Evolutionary conservation across 1,140 invertebrate species (phyloP).

Genomic region (Laupala kohalensis): DNA sequence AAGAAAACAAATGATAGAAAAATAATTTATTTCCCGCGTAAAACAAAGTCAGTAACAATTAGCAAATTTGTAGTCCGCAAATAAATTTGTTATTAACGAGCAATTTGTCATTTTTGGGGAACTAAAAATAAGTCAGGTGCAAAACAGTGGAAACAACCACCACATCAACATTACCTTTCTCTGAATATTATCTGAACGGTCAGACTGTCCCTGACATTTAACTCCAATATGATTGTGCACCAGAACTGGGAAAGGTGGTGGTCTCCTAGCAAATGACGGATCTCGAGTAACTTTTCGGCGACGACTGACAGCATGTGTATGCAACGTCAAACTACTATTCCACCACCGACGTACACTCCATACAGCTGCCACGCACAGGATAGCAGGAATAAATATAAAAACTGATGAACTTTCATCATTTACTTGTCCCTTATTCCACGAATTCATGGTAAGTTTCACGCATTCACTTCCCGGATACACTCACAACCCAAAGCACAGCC

Average conservation of each 20-base stretch:
- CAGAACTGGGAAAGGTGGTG: neutral
- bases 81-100: too few species aligned
- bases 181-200: neutral
- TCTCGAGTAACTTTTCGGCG: slow-evolving; percentile 8
- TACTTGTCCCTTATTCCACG: neutral
- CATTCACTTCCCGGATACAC: neutral
- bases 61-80: too few species aligned
- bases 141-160: too few species aligned
- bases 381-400: slow-evolving; percentile 3
- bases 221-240: neutral
- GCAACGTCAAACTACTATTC: neutral
- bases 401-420: neutral
- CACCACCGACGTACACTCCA: slow-evolving; percentile 4
- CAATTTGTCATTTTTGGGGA: too few species aligned
- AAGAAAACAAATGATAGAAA: too few species aligned
- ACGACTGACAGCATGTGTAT: slow-evolving; percentile 8
- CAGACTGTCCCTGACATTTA: neutral
- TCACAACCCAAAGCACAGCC: neutral
- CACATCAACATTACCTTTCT: too few species aligned
- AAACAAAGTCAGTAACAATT: too few species aligned
- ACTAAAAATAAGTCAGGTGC: too few species aligned
- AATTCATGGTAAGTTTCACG: neutral
- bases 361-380: slow-evolving; percentile 1
- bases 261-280: neutral
- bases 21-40: too few species aligned